A percentile compares a stretch with the other conserved stretches of the same genome.
Evolutionary conservation across 1,140 invertebrate genomes (phyloP).

Genomic region (Drosophila baimaii): DNA sequence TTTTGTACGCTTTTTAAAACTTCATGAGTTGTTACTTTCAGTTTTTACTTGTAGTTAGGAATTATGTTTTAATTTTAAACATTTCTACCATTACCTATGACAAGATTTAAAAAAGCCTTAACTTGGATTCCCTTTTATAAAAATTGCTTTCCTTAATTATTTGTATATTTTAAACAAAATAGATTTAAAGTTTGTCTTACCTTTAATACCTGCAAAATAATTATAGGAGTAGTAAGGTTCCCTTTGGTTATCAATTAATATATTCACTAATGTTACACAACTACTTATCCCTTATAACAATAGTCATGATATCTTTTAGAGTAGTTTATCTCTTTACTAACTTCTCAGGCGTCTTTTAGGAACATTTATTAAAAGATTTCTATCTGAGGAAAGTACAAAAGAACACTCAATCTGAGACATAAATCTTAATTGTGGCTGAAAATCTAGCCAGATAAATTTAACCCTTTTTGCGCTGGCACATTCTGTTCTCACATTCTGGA

Average conservation of each 20-base stretch:
- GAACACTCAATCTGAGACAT: constrained; percentile 23
- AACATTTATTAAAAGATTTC: constrained; percentile 7
- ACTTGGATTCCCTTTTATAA: not conserved
- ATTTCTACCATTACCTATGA: not conserved
- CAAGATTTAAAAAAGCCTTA: not conserved
- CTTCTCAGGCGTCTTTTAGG: not conserved
- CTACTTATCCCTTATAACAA: not conserved
- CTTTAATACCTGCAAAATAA: not conserved
- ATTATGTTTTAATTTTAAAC: not conserved
- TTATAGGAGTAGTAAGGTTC: fast-evolving
- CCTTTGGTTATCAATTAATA: not conserved
- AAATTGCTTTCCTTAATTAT: not conserved
- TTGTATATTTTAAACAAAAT: not conserved
- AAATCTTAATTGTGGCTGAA: constrained; percentile 21
- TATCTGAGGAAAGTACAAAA: constrained; percentile 7
- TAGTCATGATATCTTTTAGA: not conserved
- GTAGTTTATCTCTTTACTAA: not conserved
- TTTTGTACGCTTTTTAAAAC: not conserved
- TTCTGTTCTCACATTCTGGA: constrained; percentile 38
- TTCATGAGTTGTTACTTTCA: constrained; percentile 15
- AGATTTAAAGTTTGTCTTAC: too few relatives aligned
- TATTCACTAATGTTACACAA: not conserved
- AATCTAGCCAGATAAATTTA: constrained; percentile 23
- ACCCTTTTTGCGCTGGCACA: constrained; percentile 22
- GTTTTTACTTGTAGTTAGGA: not conserved